Conservation (phyloP, 2,888 invertebrate species). For the Drosophila nigricruria region DNA sequence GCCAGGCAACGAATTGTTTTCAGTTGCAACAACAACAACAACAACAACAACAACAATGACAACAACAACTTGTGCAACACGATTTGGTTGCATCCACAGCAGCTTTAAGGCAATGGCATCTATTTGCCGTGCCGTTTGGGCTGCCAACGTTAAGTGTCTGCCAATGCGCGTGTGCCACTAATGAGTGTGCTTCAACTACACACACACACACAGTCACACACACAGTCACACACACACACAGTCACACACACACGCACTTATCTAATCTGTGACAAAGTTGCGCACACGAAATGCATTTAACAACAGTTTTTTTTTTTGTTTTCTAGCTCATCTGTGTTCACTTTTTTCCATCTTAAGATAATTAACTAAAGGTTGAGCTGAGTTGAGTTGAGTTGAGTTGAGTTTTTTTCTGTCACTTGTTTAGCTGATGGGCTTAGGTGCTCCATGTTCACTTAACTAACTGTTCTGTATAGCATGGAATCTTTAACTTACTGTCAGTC, state of each 20-base stretch:
- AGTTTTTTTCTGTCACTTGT: neutral
- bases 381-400: too few relatives aligned
- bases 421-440: neutral
- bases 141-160: conserved; percentile 41
- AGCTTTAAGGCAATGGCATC: conserved; percentile 15
- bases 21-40: neutral
- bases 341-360: neutral
- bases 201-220: conserved; percentile 3
- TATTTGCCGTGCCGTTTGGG: conserved; percentile 6
- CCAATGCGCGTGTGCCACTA: conserved; percentile 52
- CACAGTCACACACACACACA: neutral
- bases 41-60: neutral
- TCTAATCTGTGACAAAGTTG: conserved; percentile 12
- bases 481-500: too few relatives aligned
- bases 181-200: conserved; percentile 43
- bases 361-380: conserved; percentile 1
- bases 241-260: neutral
- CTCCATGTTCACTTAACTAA: neutral
- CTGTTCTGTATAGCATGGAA: neutral
- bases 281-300: conserved; percentile 10
- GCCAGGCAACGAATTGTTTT: conserved; percentile 45
- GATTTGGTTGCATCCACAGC: conserved; percentile 28
- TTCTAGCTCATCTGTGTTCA: neutral
- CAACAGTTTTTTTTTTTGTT: neutral
- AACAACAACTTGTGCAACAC: neutral